These are phyloP conservation scores for Tychaedon coryphoeus DNA, from an alignment of 2,113 vertebrate genomes.

Conservation along the genomic window DNA sequence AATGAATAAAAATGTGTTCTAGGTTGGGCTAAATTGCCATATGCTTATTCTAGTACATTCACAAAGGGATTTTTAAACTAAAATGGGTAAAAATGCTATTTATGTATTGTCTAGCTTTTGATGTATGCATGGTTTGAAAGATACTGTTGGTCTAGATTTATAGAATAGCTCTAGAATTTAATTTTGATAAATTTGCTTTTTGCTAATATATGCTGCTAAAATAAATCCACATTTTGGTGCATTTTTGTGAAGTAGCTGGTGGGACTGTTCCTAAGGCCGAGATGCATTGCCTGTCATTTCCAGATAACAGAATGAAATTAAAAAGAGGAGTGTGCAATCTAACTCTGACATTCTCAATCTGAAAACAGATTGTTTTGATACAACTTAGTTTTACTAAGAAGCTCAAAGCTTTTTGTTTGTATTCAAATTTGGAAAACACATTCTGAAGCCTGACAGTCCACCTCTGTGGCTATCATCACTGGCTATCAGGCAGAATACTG, in stretches of 20 bases:
- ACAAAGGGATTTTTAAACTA: neutral
- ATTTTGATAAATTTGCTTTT: neutral
- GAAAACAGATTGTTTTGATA: neutral
- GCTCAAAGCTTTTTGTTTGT: neutral
- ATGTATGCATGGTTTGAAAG: neutral
- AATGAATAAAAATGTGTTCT: constrained; percentile 31
- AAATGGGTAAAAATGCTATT: neutral
- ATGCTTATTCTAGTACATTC: neutral
- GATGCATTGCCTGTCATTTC: neutral
- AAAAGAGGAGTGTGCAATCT: neutral
- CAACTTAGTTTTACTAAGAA: neutral
- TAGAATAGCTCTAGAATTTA: neutral
- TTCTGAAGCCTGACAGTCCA: neutral
- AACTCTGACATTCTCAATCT: neutral
- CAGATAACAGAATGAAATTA: neutral
- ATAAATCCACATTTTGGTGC: neutral
- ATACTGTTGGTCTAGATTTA: neutral
- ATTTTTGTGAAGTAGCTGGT: neutral
- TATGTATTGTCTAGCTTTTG: neutral
- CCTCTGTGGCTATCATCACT: accelerated
- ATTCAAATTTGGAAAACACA: neutral
- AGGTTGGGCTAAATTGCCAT: constrained; percentile 15
- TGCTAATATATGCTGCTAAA: neutral
- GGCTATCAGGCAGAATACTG: neutral
- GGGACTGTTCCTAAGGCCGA: neutral